phyloP scores from a whole-genome alignment of 53 echinoderm and acorn worm genomes.

The Apostichopus leukothele region DNA sequence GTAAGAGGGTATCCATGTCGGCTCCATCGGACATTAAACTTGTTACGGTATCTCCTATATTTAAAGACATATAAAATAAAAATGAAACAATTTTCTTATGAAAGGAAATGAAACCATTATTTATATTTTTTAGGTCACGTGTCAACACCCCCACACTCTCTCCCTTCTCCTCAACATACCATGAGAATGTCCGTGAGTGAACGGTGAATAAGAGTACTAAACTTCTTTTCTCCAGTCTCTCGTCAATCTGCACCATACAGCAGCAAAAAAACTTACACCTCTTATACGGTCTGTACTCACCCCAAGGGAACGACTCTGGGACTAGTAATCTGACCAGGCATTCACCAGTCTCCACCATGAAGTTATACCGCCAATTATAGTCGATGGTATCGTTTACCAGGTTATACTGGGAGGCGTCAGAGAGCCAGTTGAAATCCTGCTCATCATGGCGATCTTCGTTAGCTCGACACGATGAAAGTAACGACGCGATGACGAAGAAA shows the following conservation, averaged over 20 bases:
- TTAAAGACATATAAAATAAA: not conserved
- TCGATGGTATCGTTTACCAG: not conserved
- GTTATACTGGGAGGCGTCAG: not conserved
- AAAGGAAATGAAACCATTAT: too few species aligned
- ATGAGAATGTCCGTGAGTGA: too few species aligned
- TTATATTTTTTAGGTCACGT: too few species aligned
- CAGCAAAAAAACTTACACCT: too few species aligned
- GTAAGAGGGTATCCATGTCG: not conserved
- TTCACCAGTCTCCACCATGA: not conserved
- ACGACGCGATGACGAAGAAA: not conserved
- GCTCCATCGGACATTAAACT: not conserved
- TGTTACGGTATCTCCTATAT: not conserved
- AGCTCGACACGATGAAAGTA: not conserved
- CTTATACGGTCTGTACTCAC: not conserved
- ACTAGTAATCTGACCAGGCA: not conserved
- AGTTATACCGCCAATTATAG: not conserved
- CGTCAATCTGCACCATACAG: too few species aligned
- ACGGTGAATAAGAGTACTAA: too few species aligned
- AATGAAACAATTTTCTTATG: too few species aligned
- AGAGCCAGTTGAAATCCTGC: not conserved
- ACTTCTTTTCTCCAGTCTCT: too few species aligned
- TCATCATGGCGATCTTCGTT: not conserved
- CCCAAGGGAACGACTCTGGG: slow-evolving; percentile 4
- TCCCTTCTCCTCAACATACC: too few species aligned
- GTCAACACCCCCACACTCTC: too few species aligned